phyloP scores from a whole-genome alignment of 2,113 vertebrate genomes.

The Psittacara wagleri region DNA sequence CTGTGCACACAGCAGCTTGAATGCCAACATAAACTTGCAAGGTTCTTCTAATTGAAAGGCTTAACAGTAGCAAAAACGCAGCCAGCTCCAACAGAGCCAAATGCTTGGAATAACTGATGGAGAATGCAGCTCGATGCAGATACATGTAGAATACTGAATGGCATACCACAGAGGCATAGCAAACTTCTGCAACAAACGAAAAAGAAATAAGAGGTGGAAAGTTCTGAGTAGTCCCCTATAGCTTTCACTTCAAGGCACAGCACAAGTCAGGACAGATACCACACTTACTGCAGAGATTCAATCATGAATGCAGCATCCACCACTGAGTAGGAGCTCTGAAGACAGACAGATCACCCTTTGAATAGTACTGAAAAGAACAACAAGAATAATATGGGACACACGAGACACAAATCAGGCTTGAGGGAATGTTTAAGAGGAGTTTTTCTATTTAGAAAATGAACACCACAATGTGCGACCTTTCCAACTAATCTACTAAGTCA shows the following conservation, averaged over 20 bases:
- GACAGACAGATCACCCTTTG: neutral
- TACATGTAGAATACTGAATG: neutral
- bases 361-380: neutral
- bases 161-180: neutral
- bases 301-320: neutral
- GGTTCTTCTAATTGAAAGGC: conserved; percentile 36
- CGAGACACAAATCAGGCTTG: neutral
- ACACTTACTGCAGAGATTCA: neutral
- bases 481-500: neutral
- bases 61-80: neutral
- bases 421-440: neutral
- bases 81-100: conserved; percentile 15
- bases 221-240: neutral
- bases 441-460: conserved; percentile 14
- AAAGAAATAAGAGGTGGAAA: neutral
- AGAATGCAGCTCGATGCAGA: conserved; percentile 1
- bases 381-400: neutral
- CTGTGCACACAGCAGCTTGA: neutral
- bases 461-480: neutral
- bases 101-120: neutral
- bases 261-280: neutral
- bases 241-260: conserved; percentile 1
- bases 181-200: neutral
- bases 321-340: neutral
- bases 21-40: conserved; percentile 41